These are phyloP conservation scores for Diarsia rubi DNA, from an alignment of 2,888 invertebrate genomes.

Conservation along the genomic window DNA sequence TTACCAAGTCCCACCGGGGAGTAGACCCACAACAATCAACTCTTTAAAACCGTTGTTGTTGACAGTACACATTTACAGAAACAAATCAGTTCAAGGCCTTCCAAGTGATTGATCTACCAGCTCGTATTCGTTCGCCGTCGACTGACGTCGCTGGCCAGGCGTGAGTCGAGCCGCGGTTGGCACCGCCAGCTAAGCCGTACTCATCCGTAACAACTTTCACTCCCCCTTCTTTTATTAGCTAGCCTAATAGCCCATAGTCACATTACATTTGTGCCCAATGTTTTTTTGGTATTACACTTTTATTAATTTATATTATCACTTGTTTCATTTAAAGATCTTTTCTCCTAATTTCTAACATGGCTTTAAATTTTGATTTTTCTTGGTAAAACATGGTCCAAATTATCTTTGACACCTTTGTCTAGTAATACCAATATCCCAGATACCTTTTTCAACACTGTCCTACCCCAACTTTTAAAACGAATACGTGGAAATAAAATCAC, in stretches of 20 bases:
- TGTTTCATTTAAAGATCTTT: background rate
- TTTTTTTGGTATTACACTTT: constrained; percentile 18
- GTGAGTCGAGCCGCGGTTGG: constrained; percentile 65
- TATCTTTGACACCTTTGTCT: too few relatives aligned
- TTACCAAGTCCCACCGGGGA: too few relatives aligned
- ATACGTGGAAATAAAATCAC: background rate
- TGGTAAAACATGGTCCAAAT: background rate
- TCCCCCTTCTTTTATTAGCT: constrained; percentile 64
- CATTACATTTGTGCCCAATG: constrained; percentile 53
- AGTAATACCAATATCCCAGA: background rate
- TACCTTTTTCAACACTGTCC: background rate
- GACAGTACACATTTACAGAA: constrained; percentile 30
- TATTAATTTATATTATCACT: background rate
- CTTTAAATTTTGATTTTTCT: background rate
- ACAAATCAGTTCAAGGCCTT: constrained; percentile 61
- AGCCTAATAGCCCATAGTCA: constrained; percentile 64
- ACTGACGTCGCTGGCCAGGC: constrained; percentile 55
- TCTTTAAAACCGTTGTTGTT: constrained; percentile 20
- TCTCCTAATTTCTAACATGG: background rate
- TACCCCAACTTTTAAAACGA: background rate
- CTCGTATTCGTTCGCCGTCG: constrained; percentile 46
- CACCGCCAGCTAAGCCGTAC: constrained; percentile 62
- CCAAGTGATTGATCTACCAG: constrained; percentile 60
- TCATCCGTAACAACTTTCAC: constrained; percentile 58
- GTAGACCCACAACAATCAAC: background rate